phyloP scores from a whole-genome alignment of 2,113 vertebrate genomes.

The Willisornis vidua region DNA sequence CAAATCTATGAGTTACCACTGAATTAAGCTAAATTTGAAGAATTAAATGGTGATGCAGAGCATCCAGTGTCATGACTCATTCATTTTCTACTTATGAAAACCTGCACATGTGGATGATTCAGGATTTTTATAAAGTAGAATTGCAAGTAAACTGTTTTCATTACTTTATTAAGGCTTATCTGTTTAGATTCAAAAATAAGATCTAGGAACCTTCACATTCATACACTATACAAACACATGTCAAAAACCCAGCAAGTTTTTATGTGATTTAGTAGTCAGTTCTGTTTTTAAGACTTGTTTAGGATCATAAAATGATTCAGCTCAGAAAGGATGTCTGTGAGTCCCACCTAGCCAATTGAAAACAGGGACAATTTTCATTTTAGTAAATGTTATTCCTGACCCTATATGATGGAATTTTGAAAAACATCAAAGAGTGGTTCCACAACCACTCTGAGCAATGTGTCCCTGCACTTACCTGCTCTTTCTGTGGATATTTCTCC shows the following conservation, averaged over 20 bases:
- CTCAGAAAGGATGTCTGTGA: neutral
- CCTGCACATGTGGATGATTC: neutral
- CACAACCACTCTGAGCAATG: neutral
- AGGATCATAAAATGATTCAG: neutral
- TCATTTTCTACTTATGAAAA: neutral
- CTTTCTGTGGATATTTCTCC: neutral
- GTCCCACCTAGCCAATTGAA: neutral
- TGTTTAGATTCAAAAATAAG: neutral
- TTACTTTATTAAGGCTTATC: neutral
- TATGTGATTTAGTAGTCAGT: neutral
- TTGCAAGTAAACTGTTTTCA: neutral
- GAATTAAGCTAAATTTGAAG: neutral
- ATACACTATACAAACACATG: neutral
- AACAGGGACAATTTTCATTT: neutral
- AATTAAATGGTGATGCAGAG: neutral
- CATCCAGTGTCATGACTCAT: neutral
- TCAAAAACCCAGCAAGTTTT: rapidly evolving
- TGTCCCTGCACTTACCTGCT: neutral
- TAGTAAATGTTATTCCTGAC: neutral
- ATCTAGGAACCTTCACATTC: neutral
- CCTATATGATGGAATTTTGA: neutral
- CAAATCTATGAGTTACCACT: neutral
- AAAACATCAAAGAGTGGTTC: neutral
- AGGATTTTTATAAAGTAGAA: neutral
- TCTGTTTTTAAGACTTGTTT: neutral